Conservation (phyloP, 2,113 vertebrate genomes). For the Chionis minor region DNA sequence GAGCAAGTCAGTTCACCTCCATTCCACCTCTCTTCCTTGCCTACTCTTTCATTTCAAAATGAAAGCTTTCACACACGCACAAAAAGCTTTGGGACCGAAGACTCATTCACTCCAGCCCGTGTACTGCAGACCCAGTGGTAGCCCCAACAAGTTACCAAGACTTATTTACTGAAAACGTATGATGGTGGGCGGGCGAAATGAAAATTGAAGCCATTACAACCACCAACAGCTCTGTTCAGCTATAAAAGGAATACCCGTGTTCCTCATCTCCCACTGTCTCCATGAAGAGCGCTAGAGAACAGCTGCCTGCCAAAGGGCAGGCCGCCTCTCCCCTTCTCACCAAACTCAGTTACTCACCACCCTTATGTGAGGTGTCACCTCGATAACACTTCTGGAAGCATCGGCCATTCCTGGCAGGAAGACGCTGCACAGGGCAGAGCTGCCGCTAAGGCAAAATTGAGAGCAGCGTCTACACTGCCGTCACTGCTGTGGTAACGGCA, state of each 20-base stretch:
- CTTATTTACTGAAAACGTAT: not conserved
- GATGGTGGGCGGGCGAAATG: not conserved
- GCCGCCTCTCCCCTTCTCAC: not conserved
- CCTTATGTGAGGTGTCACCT: not conserved
- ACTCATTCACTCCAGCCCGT: accelerated
- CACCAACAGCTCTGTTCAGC: not conserved
- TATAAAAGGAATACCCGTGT: not conserved
- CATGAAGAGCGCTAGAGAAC: not conserved
- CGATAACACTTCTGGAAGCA: not conserved
- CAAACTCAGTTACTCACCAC: not conserved
- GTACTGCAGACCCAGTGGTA: not conserved
- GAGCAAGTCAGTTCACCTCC: not conserved
- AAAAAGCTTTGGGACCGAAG: not conserved
- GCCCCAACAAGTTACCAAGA: not conserved
- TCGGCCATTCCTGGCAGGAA: not conserved
- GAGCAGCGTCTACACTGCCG: accelerated
- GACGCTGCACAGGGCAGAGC: not conserved
- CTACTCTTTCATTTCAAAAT: not conserved
- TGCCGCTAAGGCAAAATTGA: not conserved
- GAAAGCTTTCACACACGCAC: not conserved
- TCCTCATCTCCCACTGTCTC: not conserved
- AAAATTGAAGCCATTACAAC: not conserved
- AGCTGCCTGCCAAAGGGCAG: not conserved
- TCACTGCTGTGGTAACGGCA: not conserved
- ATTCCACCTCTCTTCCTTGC: not conserved